Base-by-base conservation (phyloP, 2,888 invertebrate species). In the Sphaerophoria rueppellii region DNA sequence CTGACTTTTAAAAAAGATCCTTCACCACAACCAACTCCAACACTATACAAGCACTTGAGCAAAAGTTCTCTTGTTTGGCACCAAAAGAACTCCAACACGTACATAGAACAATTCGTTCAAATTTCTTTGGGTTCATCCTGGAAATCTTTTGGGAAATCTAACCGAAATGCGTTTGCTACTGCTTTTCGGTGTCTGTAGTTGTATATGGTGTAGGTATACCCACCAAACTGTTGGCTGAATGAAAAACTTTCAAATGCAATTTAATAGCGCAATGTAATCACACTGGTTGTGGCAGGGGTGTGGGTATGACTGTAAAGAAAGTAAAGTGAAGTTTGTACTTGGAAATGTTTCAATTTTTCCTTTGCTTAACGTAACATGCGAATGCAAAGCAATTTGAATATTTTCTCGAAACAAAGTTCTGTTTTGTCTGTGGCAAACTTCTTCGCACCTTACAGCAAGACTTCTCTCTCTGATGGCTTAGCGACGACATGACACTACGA, bases 211-310 rank as follows among this genome's bases (percentile, higher is more conserved):
- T 12, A 11, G 11, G 63, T 52, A 24, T 9, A 9, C 6, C n/a
- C 14, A 7, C 24, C 40, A 40, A 9, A 6, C 9, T 24, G 52
- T 35, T 48, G 35, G 43, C 65, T 54, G 58, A n/a, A 43, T 71
- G 63, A 58, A 46, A 77, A 85, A 85, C 81, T 81, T 85, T 72
- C 69, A 77, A 85, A 85, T 85, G 81, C 76, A 77, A 85, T 85
- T 85, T 81, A 76, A 81, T 81, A 70, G 69, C 65, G 80, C 69
- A 81, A 80, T 81, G 85, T 85, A 85, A 85, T 85, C 85, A 85
- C 76, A 24, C 24, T 24, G 24, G 1, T 24, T 24, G 24, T 24
- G 24, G 24, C 1, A 24, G 24, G 24, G 24, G 24, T 2, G 24
- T 24, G 1, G 24, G 24, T 24, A 24, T 65, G 77, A 65, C 73